These are phyloP conservation scores for Sebastes wilsoni DNA, from an alignment of 2,797 vertebrate species.

Conservation along the genomic window DNA sequence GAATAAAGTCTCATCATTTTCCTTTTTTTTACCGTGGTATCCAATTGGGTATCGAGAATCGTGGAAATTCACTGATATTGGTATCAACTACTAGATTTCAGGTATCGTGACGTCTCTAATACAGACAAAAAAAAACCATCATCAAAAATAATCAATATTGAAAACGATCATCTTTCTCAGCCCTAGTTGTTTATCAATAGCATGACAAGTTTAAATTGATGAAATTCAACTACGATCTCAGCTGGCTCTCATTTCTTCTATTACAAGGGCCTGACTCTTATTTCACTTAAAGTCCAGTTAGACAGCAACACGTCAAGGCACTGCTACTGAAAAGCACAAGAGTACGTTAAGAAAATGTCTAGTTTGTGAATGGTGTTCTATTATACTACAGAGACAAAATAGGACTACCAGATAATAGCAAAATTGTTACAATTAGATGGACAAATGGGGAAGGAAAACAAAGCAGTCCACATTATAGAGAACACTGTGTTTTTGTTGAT, in stretches of 20 bases:
- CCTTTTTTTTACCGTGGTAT: too few species aligned
- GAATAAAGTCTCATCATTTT: too few species aligned
- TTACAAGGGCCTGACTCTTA: neutral
- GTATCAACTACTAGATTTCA: too few species aligned
- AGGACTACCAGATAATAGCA: slow-evolving; percentile 21
- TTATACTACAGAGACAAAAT: slow-evolving; percentile 14
- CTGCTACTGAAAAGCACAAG: neutral
- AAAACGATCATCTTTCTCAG: neutral
- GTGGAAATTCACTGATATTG: too few species aligned
- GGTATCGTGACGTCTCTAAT: too few species aligned
- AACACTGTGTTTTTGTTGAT: slow-evolving; percentile 64
- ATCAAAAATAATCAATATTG: too few species aligned
- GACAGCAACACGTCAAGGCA: neutral
- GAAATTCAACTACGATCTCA: neutral
- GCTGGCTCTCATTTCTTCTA: neutral
- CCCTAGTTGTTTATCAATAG: neutral
- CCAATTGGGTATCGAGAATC: too few species aligned
- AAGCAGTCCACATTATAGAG: slow-evolving; percentile 31
- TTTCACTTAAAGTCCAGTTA: neutral
- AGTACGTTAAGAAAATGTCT: neutral
- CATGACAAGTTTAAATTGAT: neutral
- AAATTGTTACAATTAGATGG: slow-evolving; percentile 24
- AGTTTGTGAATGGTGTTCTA: slow-evolving; percentile 5
- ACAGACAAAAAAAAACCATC: neutral
- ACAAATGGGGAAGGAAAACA: slow-evolving; percentile 29